Evolutionary conservation across 2,113 vertebrate genomes (phyloP), one percentile per base, ranked within the genome.

Genomic region (Melanostigma gelatinosum): DNA sequence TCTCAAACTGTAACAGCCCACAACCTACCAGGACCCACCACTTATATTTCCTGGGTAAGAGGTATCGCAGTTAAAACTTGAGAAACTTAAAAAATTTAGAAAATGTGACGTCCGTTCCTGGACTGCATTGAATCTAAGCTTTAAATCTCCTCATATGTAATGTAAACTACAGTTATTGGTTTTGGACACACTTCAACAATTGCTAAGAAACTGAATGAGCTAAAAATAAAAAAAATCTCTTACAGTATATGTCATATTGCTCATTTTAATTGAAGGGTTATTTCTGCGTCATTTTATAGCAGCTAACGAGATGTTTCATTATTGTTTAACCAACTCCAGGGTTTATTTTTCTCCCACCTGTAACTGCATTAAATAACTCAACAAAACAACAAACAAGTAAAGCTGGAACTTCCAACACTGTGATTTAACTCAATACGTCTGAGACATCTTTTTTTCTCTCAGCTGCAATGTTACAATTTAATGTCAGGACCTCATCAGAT

Each of bases 371-470:
- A 18, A 46, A 32, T 67, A 32, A 72, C 40, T 48, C 29, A 69
- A 61, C 24, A 73, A 9, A 52, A 22, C 50, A 40, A 20, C 12
- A 24, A n/a, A 38, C 38, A 73, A 74, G 12, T 20, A 42, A 27
- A 68, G 79, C 69, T 74, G 54, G 67, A 74, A 18, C 48, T 72
- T 52, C 64, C 76, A 65, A 76, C 70, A 44, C 38, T 36, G 1
- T 46, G 63, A 63, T 57, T 64, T 27, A 55, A 72, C 54, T 78
- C 67, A 38, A 48, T 72, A 58, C 32, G 34, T 48, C 24, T 48
- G 11, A 63, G 18, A 20, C 46, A 40, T 62, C 32, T 71, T 48
- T 73, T 50, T 46, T 58, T 71, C 9, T 18, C 15, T n/a, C 64
- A 72, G 18, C 48, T 58, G n/a, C 52, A 55, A 32, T 66, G 58